Percentiles rank a stretch among this genome's conserved stretches.
Evolutionary conservation across 2,888 invertebrate species (phyloP).

Genomic region (Keiferia lycopersicella): DNA sequence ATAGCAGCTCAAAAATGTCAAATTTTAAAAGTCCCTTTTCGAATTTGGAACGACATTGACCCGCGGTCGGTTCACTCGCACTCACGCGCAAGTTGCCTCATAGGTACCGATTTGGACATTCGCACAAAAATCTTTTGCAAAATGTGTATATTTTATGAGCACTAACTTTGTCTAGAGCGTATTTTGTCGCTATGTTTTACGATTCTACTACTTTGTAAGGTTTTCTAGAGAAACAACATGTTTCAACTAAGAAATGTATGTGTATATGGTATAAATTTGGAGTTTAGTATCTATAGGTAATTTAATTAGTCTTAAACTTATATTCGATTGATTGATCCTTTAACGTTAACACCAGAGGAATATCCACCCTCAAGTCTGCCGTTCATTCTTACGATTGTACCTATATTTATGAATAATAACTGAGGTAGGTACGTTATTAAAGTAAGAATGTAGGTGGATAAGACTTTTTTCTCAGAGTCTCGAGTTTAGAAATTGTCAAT

Average conservation of each 20-base stretch:
- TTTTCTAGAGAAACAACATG: neutral
- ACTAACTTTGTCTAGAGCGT: conserved; percentile 1
- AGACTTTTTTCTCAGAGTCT: too few species aligned
- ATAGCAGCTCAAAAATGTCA: neutral
- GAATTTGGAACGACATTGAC: conserved; percentile 19
- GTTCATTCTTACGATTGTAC: too few species aligned
- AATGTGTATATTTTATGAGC: conserved; percentile 15
- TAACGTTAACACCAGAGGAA: too few species aligned
- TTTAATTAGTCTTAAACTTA: too few species aligned
- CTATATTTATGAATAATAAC: too few species aligned
- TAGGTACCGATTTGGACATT: conserved; percentile 2
- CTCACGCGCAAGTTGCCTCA: neutral
- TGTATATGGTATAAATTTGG: neutral
- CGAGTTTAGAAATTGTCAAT: too few species aligned
- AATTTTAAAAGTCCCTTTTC: conserved; percentile 13
- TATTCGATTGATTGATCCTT: too few species aligned
- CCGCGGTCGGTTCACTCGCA: conserved; percentile 3
- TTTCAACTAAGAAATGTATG: neutral
- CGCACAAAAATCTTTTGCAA: conserved; percentile 24
- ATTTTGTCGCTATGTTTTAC: neutral
- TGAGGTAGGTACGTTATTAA: too few species aligned
- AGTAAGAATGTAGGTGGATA: too few species aligned
- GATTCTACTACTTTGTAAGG: neutral
- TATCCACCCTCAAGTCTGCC: too few species aligned
- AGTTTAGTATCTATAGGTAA: too few species aligned